Evolutionary conservation across 2,113 vertebrate species (phyloP), one percentile per base, ranked within the genome.

Genomic region (Ceuthmochares aereus): DNA sequence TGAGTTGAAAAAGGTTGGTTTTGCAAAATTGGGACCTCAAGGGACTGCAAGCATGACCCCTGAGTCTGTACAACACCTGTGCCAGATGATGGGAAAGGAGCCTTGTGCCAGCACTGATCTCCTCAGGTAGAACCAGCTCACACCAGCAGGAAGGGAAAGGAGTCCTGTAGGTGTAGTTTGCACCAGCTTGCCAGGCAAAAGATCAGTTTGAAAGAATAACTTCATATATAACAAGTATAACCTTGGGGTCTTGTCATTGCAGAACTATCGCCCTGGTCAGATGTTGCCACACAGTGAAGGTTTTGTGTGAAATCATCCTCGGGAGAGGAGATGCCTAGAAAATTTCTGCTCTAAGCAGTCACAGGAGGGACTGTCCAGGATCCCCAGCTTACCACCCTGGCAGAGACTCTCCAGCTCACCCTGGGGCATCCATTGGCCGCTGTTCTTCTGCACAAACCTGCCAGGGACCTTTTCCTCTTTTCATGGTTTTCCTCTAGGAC

Each of bases 121-220:
- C 55, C 63, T 47, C 73, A 63, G 45, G 23, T 19, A 55, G 82
- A 30, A 45, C 74, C 29, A 8, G 4, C 63, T 94, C 85, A 55
- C 63, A 66, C 19, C 75, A 92, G 59, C 29, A 81, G 79, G 59
- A 92, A 84, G 54, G 29, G 72, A 79, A 85, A 88, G 68, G 76
- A 84, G 29, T 86, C 64, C 64, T 93, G 83, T 63, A 89, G 60
- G 64, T 75, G 79, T 37, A 74, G 83, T 94, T 81, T 93, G 95
- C 95, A 84, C 55, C 83, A 94, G 79, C 92, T 92, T 96, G 95
- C 92, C 94, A 95, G 86, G 76, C 64, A 36, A 68, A 69, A 74
- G 64, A 70, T 83, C 83, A 93, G 83, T 74, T 55, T 1, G 1
- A 84, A 92, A 79, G 86, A 40, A 97, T n/a, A n/a, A n/a, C n/a